Evolutionary conservation across 2,797 vertebrate species (phyloP).

Genomic region (Dendrocincla tyrannina): DNA sequence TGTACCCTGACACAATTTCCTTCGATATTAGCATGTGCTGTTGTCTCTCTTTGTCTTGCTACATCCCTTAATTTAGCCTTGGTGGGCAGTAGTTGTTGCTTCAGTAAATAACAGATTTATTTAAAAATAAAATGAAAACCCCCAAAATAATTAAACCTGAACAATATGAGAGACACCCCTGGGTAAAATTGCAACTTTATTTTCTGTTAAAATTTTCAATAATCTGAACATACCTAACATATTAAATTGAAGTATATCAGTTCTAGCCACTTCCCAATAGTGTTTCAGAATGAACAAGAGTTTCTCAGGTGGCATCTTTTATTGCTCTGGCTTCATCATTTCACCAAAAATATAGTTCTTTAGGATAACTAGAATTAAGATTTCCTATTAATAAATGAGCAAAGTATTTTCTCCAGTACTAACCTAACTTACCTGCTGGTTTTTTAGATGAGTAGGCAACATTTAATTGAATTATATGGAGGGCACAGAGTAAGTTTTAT

Average conservation of each 20-base stretch:
- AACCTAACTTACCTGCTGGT: background rate
- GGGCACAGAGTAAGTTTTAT: background rate
- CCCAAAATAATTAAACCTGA: background rate
- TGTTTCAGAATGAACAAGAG: background rate
- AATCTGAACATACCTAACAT: background rate
- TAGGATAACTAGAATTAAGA: background rate
- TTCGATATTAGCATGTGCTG: rapidly evolving
- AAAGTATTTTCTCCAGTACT: background rate
- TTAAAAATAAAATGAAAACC: background rate
- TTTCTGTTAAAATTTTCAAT: background rate
- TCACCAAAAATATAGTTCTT: background rate
- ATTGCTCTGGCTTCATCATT: background rate
- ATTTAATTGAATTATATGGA: rapidly evolving
- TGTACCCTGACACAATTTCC: background rate
- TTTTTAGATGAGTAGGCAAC: background rate
- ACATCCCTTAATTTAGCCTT: background rate
- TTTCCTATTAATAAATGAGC: background rate
- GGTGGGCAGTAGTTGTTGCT: background rate
- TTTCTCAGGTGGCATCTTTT: background rate
- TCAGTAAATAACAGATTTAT: background rate
- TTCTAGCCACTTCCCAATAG: background rate
- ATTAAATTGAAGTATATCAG: background rate
- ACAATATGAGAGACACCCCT: background rate
- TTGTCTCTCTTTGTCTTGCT: background rate
- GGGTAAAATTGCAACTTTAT: background rate